A percentile compares a stretch with the other conserved stretches of the same genome.
Conservation (phyloP, 2,888 invertebrate genomes). For the Toxonevra muliebris region DNA sequence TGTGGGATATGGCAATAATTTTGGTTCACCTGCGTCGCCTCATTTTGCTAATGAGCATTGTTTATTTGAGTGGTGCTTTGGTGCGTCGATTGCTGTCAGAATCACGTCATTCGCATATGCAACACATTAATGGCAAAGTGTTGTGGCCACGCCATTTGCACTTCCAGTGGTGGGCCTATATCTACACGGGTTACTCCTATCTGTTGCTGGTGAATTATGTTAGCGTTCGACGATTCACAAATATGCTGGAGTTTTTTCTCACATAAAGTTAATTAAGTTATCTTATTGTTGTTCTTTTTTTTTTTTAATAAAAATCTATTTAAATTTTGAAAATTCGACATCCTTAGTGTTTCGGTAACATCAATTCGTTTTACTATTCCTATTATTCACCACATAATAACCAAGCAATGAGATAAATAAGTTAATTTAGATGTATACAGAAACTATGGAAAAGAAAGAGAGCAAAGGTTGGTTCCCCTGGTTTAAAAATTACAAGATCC, state of each 20-base stretch:
- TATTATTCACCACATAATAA: too few species aligned
- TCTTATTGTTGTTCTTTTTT: too few species aligned
- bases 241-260: conserved; percentile 56
- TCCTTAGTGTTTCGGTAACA: too few species aligned
- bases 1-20: conserved; percentile 54
- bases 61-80: conserved; percentile 60
- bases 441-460: too few species aligned
- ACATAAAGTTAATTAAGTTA: conserved; percentile 40
- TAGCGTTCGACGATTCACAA: conserved; percentile 50
- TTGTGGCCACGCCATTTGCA: conserved; percentile 53
- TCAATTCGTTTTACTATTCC: too few species aligned
- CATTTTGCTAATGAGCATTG: conserved; percentile 60
- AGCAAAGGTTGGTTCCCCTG: too few species aligned
- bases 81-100: conserved; percentile 57
- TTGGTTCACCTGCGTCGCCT: conserved; percentile 62
- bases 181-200: conserved; percentile 60
- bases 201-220: conserved; percentile 58
- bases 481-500: too few species aligned
- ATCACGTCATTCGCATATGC: conserved; percentile 50
- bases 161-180: conserved; percentile 63
- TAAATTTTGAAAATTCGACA: too few species aligned
- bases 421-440: too few species aligned
- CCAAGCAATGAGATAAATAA: too few species aligned
- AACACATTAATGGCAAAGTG: conserved; percentile 48
- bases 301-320: too few species aligned